Conservation (phyloP, 2,888 invertebrate genomes). For the Ichneumon xanthorius region DNA sequence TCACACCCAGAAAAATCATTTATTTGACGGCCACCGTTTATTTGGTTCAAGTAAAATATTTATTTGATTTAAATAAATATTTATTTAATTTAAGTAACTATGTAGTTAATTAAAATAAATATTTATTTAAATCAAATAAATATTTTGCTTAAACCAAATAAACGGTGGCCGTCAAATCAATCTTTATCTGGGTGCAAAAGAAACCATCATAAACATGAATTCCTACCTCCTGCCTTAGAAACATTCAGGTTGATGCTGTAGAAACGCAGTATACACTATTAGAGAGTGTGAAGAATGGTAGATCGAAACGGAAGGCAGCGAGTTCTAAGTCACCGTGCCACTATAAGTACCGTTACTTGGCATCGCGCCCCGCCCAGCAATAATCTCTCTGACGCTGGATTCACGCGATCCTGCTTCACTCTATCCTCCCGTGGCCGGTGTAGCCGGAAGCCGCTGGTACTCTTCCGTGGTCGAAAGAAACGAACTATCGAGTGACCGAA, state of each 20-base stretch:
- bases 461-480: not conserved
- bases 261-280: not conserved
- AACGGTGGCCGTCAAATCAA: too few relatives aligned
- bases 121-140: too few relatives aligned
- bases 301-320: constrained; percentile 1
- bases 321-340: constrained; percentile 79
- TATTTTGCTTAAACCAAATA: too few relatives aligned
- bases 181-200: too few relatives aligned
- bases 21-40: too few relatives aligned
- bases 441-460: not conserved
- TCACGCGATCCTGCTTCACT: constrained; percentile 33
- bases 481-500: not conserved
- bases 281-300: constrained; percentile 27
- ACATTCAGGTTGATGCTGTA: not conserved
- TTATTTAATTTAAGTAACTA: too few relatives aligned
- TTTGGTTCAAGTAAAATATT: too few relatives aligned
- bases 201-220: too few relatives aligned
- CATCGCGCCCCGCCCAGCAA: constrained; percentile 67
- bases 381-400: constrained; percentile 59
- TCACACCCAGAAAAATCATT: too few relatives aligned
- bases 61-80: too few relatives aligned
- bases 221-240: too few relatives aligned
- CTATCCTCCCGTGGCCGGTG: constrained; percentile 4
- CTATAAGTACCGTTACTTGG: constrained; percentile 79
- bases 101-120: too few relatives aligned